Conservation (phyloP, 2,797 vertebrate species). For the Adelosebastes latens region DNA sequence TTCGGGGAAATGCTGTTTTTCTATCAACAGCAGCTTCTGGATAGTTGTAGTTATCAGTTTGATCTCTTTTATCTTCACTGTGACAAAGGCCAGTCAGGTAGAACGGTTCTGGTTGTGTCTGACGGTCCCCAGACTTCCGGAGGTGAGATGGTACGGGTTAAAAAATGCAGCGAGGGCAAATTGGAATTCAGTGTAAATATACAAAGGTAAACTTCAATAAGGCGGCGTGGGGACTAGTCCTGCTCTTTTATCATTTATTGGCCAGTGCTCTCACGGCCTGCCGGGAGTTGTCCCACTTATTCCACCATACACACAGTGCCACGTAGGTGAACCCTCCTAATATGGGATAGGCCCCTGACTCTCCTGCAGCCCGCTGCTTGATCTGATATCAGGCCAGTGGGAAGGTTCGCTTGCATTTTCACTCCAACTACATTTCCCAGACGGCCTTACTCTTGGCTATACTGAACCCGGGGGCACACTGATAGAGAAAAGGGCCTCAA, state of each 20-base stretch:
- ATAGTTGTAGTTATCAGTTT: constrained; percentile 41
- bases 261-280: constrained; percentile 71
- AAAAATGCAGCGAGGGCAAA: constrained; percentile 67
- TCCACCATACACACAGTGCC: constrained; percentile 73
- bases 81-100: constrained; percentile 67
- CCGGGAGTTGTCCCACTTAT: constrained; percentile 84
- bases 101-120: constrained; percentile 52
- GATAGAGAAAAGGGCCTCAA: constrained; percentile 66
- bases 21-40: constrained; percentile 24
- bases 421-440: constrained; percentile 76
- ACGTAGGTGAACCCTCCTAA: constrained; percentile 77
- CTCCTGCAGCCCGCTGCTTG: constrained; percentile 60
- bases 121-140: constrained; percentile 49
- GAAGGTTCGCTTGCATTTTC: constrained; percentile 69
- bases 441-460: constrained; percentile 64
- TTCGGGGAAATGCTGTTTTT: constrained; percentile 33
- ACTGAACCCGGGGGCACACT: constrained; percentile 52
- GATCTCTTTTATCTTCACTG: constrained; percentile 58
- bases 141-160: constrained; percentile 42
- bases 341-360: constrained; percentile 68
- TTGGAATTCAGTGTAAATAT: constrained; percentile 72
- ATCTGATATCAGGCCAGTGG: constrained; percentile 76
- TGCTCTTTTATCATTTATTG: constrained; percentile 79
- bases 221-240: constrained; percentile 64
- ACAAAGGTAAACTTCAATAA: constrained; percentile 82